phyloP scores from a whole-genome alignment of 2,797 vertebrate species.

The Orientallactaga sibirica region DNA sequence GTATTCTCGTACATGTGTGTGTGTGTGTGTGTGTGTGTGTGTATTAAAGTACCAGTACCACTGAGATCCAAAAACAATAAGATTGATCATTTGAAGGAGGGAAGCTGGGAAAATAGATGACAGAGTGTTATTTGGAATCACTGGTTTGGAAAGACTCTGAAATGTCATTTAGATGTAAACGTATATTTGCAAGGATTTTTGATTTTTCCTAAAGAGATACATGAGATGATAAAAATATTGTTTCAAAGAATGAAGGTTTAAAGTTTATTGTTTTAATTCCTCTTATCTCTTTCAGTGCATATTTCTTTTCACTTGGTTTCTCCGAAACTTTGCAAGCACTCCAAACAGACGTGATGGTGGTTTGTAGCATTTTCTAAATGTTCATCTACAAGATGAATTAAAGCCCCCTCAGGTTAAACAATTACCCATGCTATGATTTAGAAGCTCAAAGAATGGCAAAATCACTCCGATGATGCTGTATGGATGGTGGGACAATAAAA shows the following conservation, averaged over 20 bases:
- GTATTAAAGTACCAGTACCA: not conserved
- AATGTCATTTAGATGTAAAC: conserved; percentile 1
- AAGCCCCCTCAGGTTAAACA: not conserved
- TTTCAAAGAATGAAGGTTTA: conserved; percentile 38
- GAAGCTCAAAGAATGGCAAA: not conserved
- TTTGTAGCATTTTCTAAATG: not conserved
- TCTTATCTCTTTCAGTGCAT: not conserved
- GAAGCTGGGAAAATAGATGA: not conserved
- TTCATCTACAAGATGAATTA: not conserved
- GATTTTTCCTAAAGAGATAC: conserved; percentile 40
- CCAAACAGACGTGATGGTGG: not conserved
- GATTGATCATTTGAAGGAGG: not conserved
- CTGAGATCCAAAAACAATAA: conserved; percentile 48
- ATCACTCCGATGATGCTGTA: not conserved
- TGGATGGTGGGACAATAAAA: not conserved
- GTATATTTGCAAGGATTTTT: conserved; percentile 12
- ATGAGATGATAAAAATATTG: not conserved
- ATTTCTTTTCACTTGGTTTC: not conserved
- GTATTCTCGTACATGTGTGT: not conserved
- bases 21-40: not conserved
- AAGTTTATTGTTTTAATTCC: not conserved
- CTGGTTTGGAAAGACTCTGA: conserved; percentile 45
- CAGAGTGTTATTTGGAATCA: conserved; percentile 35
- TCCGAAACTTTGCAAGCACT: not conserved
- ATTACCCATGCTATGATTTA: not conserved